Conservation (phyloP, 2,888 invertebrate species). For the Calameuta pallipes region DNA sequence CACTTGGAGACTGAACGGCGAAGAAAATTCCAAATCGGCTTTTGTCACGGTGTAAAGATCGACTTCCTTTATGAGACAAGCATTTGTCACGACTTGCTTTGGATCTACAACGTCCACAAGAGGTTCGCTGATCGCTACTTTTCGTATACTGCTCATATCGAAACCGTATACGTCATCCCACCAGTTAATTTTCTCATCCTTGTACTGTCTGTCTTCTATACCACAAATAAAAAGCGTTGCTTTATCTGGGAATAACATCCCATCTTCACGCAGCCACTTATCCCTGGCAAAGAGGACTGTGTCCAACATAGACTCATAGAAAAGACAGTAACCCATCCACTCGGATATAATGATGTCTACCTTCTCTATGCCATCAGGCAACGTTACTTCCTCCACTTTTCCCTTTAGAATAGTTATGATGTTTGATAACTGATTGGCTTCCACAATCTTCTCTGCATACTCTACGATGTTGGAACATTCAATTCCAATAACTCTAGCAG, state of each 20-base stretch:
- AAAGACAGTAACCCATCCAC: conserved; percentile 90
- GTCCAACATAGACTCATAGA: conserved; percentile 99
- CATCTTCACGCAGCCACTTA: conserved; percentile 94
- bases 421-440: conserved; percentile 83
- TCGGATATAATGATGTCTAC: conserved; percentile 93
- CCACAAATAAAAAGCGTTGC: conserved; percentile 95
- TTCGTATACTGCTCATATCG: conserved; percentile 98
- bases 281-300: conserved; percentile 98
- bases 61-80: conserved; percentile 95
- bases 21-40: conserved; percentile 90
- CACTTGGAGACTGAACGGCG: conserved; percentile 85
- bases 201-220: conserved; percentile 97
- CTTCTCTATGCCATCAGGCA: conserved; percentile 89
- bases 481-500: conserved; percentile 93
- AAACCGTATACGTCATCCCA: conserved; percentile 99
- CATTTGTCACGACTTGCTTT: conserved; percentile 97
- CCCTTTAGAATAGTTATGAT: conserved; percentile 88
- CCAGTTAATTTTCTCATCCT: conserved; percentile 99
- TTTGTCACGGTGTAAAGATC: conserved; percentile 98
- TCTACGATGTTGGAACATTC: conserved; percentile 99
- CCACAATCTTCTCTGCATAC: conserved; percentile 95
- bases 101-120: conserved; percentile 99
- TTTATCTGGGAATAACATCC: conserved; percentile 92
- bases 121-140: conserved; percentile 98
- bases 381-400: conserved; percentile 93